These are phyloP conservation scores for Drosophila sechellia DNA, from an alignment of 1,140 invertebrate genomes.

Conservation along the genomic window DNA sequence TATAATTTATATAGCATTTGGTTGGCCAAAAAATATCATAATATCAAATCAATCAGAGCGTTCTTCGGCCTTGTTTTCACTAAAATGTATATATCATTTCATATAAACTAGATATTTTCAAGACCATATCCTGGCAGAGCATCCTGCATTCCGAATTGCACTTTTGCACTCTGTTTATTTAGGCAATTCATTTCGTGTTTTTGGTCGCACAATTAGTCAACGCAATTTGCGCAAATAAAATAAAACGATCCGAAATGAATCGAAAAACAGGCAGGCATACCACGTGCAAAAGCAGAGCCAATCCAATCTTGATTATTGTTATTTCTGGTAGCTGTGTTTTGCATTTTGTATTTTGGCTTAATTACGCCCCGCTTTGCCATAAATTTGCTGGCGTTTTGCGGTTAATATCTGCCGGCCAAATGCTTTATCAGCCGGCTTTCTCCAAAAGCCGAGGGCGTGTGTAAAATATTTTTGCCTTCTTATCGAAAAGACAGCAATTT, in stretches of 20 bases:
- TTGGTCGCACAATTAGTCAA: constrained; percentile 68
- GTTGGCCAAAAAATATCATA: neutral
- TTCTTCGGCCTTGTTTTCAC: neutral
- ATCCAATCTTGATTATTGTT: constrained; percentile 67
- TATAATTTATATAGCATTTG: neutral
- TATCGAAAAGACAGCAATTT: constrained; percentile 72
- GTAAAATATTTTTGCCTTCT: constrained; percentile 55
- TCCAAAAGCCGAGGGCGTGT: constrained; percentile 24
- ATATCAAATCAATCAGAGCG: no score
- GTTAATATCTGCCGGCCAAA: constrained; percentile 64
- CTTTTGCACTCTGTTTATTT: constrained; percentile 25
- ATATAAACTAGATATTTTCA: neutral
- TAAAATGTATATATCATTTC: neutral
- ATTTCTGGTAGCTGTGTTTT: constrained; percentile 44
- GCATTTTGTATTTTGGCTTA: constrained; percentile 48
- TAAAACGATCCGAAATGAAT: constrained; percentile 35
- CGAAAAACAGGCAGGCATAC: constrained; percentile 4
- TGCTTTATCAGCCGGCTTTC: constrained; percentile 39
- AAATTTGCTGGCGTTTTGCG: constrained; percentile 58
- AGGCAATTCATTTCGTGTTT: constrained; percentile 43
- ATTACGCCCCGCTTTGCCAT: constrained; percentile 63
- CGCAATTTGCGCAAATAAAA: constrained; percentile 58
- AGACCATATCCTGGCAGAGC: constrained; percentile 4
- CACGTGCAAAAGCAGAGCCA: constrained; percentile 18
- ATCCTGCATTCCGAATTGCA: constrained; percentile 4